Evolutionary conservation across 2,797 vertebrate species (phyloP), one percentile per base, ranked within the genome.

Genomic region (Gymnothorax javanicus): DNA sequence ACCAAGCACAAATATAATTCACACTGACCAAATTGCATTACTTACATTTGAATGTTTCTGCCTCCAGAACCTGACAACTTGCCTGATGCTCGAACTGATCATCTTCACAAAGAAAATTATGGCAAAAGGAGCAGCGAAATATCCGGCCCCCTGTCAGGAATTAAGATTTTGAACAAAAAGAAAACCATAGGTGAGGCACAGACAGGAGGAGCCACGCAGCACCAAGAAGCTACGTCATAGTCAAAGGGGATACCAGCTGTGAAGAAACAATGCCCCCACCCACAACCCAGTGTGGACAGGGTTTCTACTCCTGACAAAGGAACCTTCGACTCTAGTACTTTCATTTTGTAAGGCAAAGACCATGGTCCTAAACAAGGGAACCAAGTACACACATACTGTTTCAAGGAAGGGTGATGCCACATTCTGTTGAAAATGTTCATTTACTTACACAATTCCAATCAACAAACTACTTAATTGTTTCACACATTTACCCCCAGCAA

Each of bases 1-100:
- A 25, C 17, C 12, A 23, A 0, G 12, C 13, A 25, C 11, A 17
- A 81, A n/a, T 60, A 13, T 20, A 81, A 23, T n/a, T 23, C 23
- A 62, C 57, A 20, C 60, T 6, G 33, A 52, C 9, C 60, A 27
- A 85, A 58, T 84, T 15, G 62, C 69, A 25, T 0, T 87, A 96
- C 98, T 97, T 95, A 99, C 99, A 99, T 94, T 99, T 99, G 94
- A 94, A 99, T 13, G 98, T 99, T 95, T 99, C 99, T 7, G 99
- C 97, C 92, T 99, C 97, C 91, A 99, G 94, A 91, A 99, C 94
- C 91, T 99, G 99, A 93, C 98, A 99, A 93, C 99, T 99, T 73
- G 99, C 98, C 95, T 99, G 99, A 92, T 99, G 99, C 88, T 99
- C 99, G 95, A 99, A 99, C 90, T 99, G 99, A 95, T 99, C 99